A percentile compares a stretch with the other conserved stretches of the same genome.
phyloP scores from a whole-genome alignment of 1,140 invertebrate genomes.

The Drepana arcuata region DNA sequence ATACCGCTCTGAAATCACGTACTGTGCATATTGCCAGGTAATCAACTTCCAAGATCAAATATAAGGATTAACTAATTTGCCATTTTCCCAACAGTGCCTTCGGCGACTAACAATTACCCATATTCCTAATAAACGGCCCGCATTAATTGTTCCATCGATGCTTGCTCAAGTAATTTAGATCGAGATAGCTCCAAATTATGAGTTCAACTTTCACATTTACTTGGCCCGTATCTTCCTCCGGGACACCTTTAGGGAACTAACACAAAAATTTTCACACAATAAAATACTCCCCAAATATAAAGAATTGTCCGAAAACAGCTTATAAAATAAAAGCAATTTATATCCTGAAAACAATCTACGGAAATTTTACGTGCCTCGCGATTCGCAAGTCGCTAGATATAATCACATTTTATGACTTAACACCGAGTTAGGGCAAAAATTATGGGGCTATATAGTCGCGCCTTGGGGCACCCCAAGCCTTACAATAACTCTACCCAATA shows the following conservation, averaged over 20 bases:
- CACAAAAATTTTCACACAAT: neutral
- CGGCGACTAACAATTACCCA: slow-evolving; percentile 36
- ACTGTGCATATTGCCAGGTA: slow-evolving; percentile 36
- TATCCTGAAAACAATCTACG: slow-evolving; percentile 48
- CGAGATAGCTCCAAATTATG: too few species aligned
- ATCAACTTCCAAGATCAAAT: slow-evolving; percentile 25
- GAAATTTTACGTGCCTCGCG: slow-evolving; percentile 46
- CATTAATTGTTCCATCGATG: slow-evolving; percentile 52
- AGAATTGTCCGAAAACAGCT: slow-evolving; percentile 13
- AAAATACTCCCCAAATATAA: slow-evolving; percentile 3
- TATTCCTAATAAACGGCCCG: slow-evolving; percentile 34
- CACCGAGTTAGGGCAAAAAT: slow-evolving; percentile 67
- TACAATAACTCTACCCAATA: slow-evolving; percentile 54
- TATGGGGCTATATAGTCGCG: slow-evolving; percentile 42
- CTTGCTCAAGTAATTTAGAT: neutral
- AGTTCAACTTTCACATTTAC: too few species aligned
- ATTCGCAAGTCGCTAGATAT: slow-evolving; percentile 62
- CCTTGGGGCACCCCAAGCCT: slow-evolving; percentile 54
- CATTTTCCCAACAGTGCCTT: slow-evolving; percentile 51
- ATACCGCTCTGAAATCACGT: slow-evolving; percentile 32
- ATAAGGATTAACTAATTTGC: slow-evolving; percentile 35
- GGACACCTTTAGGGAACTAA: too few species aligned
- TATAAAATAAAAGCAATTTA: slow-evolving; percentile 34
- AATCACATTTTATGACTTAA: slow-evolving; percentile 66
- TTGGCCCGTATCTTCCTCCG: too few species aligned